phyloP scores from a whole-genome alignment of 1,140 invertebrate genomes.

The Bombus pascuorum region DNA sequence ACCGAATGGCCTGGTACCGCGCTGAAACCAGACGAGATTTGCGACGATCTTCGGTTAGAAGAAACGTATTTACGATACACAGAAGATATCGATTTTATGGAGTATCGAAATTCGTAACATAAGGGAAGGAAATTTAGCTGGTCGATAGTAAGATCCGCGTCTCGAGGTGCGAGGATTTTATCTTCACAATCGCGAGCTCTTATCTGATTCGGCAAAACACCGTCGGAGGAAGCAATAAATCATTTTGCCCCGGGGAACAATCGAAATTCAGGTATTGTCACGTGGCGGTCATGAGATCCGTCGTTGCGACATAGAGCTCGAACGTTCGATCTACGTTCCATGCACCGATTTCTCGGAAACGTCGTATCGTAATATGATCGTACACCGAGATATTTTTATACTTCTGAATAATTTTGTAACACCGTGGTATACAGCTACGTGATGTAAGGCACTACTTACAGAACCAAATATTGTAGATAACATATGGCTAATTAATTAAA shows the following conservation, averaged over 20 bases:
- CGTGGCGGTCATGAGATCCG: slow-evolving; percentile 3
- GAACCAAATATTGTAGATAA: not conserved
- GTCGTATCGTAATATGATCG: not conserved
- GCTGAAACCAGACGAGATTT: slow-evolving; percentile 10
- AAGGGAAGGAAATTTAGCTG: not conserved
- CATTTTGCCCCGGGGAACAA: slow-evolving; percentile 18
- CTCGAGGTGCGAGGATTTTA: not conserved
- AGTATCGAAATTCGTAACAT: not conserved
- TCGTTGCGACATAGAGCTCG: not conserved
- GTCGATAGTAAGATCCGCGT: not conserved
- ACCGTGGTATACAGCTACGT: not conserved
- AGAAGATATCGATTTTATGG: not conserved
- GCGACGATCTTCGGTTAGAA: not conserved
- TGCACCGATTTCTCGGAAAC: not conserved
- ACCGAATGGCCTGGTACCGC: not conserved
- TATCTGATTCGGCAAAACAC: slow-evolving; percentile 20
- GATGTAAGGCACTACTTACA: not conserved
- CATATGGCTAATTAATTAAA: not conserved
- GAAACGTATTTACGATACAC: not conserved
- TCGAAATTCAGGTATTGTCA: slow-evolving; percentile 24
- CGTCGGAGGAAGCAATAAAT: slow-evolving; percentile 16
- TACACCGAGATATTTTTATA: not conserved
- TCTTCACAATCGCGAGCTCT: slow-evolving; percentile 18
- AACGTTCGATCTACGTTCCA: slow-evolving; percentile 18
- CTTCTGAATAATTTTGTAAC: not conserved